Conservation (phyloP, 2,113 vertebrate genomes). For the Upupa epops region DNA sequence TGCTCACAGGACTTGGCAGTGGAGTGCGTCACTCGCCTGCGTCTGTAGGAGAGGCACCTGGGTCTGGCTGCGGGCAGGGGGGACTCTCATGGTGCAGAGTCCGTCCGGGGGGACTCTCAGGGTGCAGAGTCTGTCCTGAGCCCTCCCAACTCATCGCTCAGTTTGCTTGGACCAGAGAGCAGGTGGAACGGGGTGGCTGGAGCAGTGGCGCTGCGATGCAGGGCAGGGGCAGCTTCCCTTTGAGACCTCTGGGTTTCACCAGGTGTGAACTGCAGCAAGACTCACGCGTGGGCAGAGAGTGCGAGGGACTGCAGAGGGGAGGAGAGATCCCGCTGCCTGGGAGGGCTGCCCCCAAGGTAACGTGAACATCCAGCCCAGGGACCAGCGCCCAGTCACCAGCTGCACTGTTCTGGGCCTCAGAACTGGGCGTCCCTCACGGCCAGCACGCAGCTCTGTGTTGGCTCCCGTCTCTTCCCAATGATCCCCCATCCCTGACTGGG, state of each 20-base stretch:
- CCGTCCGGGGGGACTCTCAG: not conserved
- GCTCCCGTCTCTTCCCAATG: not conserved
- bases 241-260: not conserved
- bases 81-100: not conserved
- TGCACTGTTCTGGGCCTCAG: not conserved
- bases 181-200: not conserved
- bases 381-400: not conserved
- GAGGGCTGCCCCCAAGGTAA: not conserved
- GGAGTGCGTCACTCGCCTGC: not conserved
- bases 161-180: not conserved
- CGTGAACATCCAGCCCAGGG: not conserved
- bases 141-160: not conserved
- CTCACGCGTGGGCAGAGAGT: fast-evolving
- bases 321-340: fast-evolving
- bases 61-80: not conserved
- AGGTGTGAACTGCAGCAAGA: not conserved
- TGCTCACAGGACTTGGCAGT: not conserved
- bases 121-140: not conserved
- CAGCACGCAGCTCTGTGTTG: not conserved
- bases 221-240: not conserved
- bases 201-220: not conserved
- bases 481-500: not conserved
- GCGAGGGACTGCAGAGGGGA: not conserved
- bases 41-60: not conserved
- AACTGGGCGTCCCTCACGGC: fast-evolving